Evolutionary conservation across 2,888 invertebrate species (phyloP), one percentile per base, ranked within the genome.

Genomic region (Meghimatium bilineatum): DNA sequence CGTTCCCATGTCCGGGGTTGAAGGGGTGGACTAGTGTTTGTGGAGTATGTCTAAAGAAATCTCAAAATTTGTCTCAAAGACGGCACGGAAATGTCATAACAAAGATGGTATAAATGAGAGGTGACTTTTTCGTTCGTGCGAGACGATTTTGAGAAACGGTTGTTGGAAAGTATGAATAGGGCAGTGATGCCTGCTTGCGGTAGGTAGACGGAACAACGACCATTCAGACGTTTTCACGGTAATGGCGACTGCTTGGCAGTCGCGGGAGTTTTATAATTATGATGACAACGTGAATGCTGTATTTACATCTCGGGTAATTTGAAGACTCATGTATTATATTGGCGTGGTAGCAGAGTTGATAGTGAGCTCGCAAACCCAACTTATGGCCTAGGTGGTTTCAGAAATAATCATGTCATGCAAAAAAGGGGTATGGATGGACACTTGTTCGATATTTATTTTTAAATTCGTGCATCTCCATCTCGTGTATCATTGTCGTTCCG

Each of bases 191-290:
- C 49, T 26, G 71, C 44, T 29, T 12, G 72, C 72, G 72, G 72
- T 72, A 72, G 72, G 72, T 72, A 38, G 17, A 17, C n/a, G 72
- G 72, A 44, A 44, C 72, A 72, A 29, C 72, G 6, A n/a, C 44
- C 44, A 49, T 72, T 72, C 44, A 72, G 5, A 72, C 44, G 44
- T 17, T 72, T 36, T 72, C 38, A n/a, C 14, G 29, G n/a, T 20
- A 14, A 20, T 23, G 72, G 26, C 12, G 5, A 29, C 38, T n/a
- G n/a, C n/a, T 44, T 72, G 44, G 44, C 72, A 72, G n/a, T 49
- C 44, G 14, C n/a, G 29, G n/a, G 44, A 49, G n/a, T 72, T 44
- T 2, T 26, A 44, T 38, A 26, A 12, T 44, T n/a, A 72, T 44
- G n/a, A n/a, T 44, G 44, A 72, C 44, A 26, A 44, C 72, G 44